phyloP scores from a whole-genome alignment of 2,113 vertebrate genomes.

The Dromiciops gliroides region DNA sequence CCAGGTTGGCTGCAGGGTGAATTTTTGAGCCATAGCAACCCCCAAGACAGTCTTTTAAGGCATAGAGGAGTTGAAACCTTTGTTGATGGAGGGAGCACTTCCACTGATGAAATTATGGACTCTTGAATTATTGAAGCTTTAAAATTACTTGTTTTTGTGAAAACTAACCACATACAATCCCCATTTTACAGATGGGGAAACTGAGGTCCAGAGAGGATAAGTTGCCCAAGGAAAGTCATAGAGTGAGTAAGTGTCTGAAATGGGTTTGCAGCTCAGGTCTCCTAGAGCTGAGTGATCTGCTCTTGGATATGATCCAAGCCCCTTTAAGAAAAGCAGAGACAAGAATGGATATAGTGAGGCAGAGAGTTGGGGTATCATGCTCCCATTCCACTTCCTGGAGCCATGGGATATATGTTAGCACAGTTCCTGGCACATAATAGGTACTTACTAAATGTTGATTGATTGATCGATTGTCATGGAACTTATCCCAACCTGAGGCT shows the following conservation, averaged over 20 bases:
- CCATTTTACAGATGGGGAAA: not conserved
- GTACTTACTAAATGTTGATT: not conserved
- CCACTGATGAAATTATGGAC: not conserved
- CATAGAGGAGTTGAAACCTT: not conserved
- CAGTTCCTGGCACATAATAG: not conserved
- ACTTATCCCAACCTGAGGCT: not conserved
- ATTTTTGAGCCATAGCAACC: not conserved
- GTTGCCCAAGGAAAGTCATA: not conserved
- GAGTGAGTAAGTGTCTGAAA: not conserved
- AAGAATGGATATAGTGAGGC: not conserved
- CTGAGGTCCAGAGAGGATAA: not conserved
- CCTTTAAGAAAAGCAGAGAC: not conserved
- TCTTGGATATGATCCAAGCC: not conserved
- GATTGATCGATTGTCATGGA: not conserved
- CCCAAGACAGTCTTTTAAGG: not conserved
- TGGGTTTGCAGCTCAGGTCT: not conserved
- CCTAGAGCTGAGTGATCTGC: not conserved
- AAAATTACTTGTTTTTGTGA: not conserved
- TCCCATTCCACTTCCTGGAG: not conserved
- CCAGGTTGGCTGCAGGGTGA: not conserved
- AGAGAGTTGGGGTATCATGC: not conserved
- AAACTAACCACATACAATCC: not conserved
- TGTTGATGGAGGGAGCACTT: not conserved
- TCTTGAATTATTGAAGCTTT: not conserved
- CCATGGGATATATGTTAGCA: not conserved